phyloP scores from a whole-genome alignment of 2,113 vertebrate genomes.

The Halcyon senegalensis region DNA sequence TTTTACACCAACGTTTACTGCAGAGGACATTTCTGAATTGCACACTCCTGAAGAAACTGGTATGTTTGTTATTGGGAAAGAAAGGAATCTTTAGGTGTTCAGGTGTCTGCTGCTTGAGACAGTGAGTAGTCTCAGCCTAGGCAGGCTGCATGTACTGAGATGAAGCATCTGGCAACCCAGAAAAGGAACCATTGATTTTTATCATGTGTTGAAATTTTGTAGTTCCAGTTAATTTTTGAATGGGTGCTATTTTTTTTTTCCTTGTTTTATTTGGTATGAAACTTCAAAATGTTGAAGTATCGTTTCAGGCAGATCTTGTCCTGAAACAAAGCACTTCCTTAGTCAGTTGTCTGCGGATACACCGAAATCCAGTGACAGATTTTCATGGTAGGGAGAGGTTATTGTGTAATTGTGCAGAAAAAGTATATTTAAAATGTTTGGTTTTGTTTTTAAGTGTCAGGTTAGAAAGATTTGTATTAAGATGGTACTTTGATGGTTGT shows the following conservation, averaged over 20 bases:
- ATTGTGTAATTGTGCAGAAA: background rate
- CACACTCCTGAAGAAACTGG: constrained; percentile 86
- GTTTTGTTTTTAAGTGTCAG: background rate
- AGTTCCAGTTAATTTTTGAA: background rate
- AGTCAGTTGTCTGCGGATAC: background rate
- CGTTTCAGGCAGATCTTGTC: background rate
- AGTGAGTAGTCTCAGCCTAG: background rate
- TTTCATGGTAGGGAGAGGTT: background rate
- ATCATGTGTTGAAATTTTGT: background rate
- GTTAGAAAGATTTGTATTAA: background rate
- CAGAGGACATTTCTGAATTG: constrained; percentile 76
- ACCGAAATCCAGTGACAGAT: background rate
- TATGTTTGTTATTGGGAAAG: constrained; percentile 39
- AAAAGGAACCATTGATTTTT: background rate
- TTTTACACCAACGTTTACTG: background rate
- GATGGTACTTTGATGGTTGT: background rate
- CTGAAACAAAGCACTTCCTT: background rate
- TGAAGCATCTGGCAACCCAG: background rate
- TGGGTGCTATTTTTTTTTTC: background rate
- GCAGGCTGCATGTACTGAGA: background rate
- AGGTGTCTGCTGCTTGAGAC: background rate
- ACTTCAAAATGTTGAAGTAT: background rate
- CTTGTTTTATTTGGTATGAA: background rate
- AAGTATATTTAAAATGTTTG: background rate
- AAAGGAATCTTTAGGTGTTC: background rate